Percentiles rank a stretch among this genome's conserved stretches.
Evolutionary conservation across 1,140 invertebrate genomes (phyloP).

Genomic region (Papilio glaucus): DNA sequence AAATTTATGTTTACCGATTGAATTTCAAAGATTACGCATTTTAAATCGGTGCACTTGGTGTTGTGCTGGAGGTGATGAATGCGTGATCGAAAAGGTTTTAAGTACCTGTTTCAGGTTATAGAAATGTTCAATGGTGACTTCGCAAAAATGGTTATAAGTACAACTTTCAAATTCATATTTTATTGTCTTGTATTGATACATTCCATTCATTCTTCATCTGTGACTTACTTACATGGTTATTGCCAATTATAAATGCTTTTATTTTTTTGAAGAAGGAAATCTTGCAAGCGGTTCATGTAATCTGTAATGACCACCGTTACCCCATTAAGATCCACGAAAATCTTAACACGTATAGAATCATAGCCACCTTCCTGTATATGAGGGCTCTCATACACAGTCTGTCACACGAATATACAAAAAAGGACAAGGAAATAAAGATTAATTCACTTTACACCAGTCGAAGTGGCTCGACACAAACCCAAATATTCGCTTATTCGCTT

Average conservation of each 20-base stretch:
- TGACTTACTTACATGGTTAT: neutral
- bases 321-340: no score
- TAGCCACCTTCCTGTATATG: no score
- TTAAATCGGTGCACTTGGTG: slow-evolving; percentile 11
- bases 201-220: neutral
- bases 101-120: neutral
- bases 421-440: slow-evolving; percentile 40
- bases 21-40: slow-evolving; percentile 27
- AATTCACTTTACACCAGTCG: slow-evolving; percentile 68
- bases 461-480: slow-evolving; percentile 65
- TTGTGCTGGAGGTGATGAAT: slow-evolving; percentile 13
- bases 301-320: neutral
- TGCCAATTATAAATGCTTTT: neutral
- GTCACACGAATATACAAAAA: no score
- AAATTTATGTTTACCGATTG: slow-evolving; percentile 56
- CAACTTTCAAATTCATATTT: neutral
- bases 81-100: neutral
- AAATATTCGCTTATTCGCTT: slow-evolving; percentile 69
- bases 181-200: neutral
- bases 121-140: neutral
- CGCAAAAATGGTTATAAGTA: neutral
- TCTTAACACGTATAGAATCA: no score
- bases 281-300: neutral
- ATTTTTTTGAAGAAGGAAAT: neutral
- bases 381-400: no score